Evolutionary conservation across 2,797 vertebrate genomes (phyloP).

Genomic region (Steatocranus sp.): DNA sequence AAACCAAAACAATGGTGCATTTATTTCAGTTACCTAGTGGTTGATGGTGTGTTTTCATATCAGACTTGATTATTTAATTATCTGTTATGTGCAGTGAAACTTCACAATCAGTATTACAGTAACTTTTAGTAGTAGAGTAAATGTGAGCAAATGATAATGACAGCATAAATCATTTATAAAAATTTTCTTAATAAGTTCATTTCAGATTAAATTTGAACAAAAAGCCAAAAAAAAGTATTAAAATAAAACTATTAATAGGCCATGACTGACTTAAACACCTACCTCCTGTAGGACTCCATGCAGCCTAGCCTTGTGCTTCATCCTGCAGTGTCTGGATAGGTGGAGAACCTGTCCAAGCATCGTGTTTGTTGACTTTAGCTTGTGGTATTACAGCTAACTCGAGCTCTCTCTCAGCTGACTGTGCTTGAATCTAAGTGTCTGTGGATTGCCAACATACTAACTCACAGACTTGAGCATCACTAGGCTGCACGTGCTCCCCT

Average conservation of each 20-base stretch:
- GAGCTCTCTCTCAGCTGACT: background rate
- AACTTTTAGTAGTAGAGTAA: background rate
- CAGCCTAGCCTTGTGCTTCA: background rate
- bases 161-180: background rate
- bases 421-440: background rate
- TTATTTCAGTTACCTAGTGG: background rate
- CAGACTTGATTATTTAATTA: background rate
- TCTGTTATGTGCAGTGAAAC: background rate
- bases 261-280: background rate
- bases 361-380: background rate
- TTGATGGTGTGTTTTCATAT: background rate
- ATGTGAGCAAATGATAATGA: background rate
- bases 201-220: background rate
- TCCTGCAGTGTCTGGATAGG: background rate
- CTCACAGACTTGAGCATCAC: accelerated
- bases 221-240: background rate
- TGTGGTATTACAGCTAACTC: background rate
- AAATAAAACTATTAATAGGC: accelerated
- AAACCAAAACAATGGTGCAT: background rate
- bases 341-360: background rate
- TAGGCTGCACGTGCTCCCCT: background rate
- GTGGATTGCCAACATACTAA: background rate
- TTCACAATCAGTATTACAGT: background rate
- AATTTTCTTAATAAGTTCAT: background rate
- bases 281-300: background rate